These are phyloP conservation scores for Dromas ardeola DNA, from an alignment of 2,113 vertebrate genomes.

Conservation along the genomic window DNA sequence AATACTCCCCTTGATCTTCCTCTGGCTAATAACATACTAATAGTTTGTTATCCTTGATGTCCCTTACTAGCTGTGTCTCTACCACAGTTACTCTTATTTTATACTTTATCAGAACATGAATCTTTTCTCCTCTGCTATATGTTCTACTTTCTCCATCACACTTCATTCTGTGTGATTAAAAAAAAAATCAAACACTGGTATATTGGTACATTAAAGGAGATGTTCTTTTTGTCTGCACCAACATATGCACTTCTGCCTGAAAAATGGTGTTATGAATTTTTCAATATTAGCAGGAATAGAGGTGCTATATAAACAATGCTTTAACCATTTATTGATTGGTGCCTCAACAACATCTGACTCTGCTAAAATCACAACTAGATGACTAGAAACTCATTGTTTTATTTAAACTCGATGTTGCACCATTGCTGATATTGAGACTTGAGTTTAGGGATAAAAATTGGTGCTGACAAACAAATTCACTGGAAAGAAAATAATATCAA, in stretches of 20 bases:
- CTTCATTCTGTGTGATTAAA: background rate
- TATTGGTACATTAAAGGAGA: background rate
- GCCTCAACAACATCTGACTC: background rate
- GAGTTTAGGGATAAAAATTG: background rate
- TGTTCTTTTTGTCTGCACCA: background rate
- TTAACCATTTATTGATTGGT: conserved; percentile 46
- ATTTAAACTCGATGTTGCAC: background rate
- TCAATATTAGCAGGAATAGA: conserved; percentile 30
- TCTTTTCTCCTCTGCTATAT: background rate
- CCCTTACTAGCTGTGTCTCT: background rate
- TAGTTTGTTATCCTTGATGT: background rate
- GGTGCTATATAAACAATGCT: conserved; percentile 20
- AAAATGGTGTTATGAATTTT: conserved; percentile 43
- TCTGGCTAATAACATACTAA: background rate
- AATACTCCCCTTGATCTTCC: background rate
- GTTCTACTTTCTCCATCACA: background rate
- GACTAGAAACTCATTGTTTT: background rate
- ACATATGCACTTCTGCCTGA: background rate
- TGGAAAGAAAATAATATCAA: background rate
- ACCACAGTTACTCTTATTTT: background rate
- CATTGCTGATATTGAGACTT: background rate
- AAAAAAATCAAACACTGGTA: background rate
- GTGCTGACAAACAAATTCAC: background rate
- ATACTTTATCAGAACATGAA: background rate
- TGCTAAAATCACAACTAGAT: background rate